Percentiles rank a stretch among this genome's conserved stretches.
These are phyloP conservation scores for Manacus vitellinus DNA, from an alignment of 2,113 vertebrate genomes.

Conservation along the genomic window DNA sequence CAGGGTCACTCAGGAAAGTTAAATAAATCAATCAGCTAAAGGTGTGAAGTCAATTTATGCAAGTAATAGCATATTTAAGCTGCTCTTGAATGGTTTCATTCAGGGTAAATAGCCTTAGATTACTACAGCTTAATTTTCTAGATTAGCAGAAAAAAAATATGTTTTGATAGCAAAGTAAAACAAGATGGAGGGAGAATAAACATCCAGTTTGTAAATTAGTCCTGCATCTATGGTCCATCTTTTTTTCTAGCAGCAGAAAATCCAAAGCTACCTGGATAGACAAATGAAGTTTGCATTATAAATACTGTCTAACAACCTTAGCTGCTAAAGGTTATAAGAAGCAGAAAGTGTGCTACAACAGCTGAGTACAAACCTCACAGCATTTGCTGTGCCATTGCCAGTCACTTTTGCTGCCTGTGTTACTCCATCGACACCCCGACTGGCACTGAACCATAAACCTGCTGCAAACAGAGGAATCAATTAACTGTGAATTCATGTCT, in stretches of 20 bases:
- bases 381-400: not conserved
- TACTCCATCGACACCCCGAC: rapidly evolving
- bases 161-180: slow-evolving; percentile 54
- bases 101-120: slow-evolving; percentile 28
- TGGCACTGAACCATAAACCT: not conserved
- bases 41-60: slow-evolving; percentile 61
- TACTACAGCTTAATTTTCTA: slow-evolving; percentile 30
- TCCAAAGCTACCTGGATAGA: not conserved
- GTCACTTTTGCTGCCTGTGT: rapidly evolving
- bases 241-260: slow-evolving; percentile 5
- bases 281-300: not conserved
- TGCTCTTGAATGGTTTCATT: slow-evolving; percentile 46
- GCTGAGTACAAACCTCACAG: not conserved
- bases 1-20: slow-evolving; percentile 12
- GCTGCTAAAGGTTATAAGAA: not conserved
- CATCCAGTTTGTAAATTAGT: not conserved
- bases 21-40: slow-evolving; percentile 56
- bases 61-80: slow-evolving; percentile 36
- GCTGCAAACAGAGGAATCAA: not conserved
- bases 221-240: not conserved
- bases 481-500: not conserved
- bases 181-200: slow-evolving; percentile 25
- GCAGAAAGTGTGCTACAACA: rapidly evolving
- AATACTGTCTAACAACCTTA: not conserved
- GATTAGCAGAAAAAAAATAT: slow-evolving; percentile 57